Evolutionary conservation across 2,797 vertebrate genomes (phyloP).

Genomic region (Adelosebastes latens): DNA sequence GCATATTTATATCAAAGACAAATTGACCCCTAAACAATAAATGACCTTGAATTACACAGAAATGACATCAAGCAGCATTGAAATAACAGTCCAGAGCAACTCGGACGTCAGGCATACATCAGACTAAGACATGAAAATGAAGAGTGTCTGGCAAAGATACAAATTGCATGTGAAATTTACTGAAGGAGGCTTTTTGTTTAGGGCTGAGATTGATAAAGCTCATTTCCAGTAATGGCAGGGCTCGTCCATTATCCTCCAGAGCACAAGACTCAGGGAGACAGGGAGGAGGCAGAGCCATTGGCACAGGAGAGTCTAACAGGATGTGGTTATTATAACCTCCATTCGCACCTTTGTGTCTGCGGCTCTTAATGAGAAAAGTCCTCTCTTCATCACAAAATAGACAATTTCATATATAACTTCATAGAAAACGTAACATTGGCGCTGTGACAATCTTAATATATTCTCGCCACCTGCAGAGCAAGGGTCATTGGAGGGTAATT

Average conservation of each 20-base stretch:
- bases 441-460: constrained; percentile 50
- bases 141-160: constrained; percentile 27
- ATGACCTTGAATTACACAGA: constrained; percentile 33
- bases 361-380: constrained; percentile 30
- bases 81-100: constrained; percentile 2
- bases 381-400: constrained; percentile 25
- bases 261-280: constrained; percentile 11
- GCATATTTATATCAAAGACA: constrained; percentile 38
- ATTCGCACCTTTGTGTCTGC: constrained; percentile 47
- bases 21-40: constrained; percentile 34
- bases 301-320: constrained; percentile 20
- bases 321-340: constrained; percentile 36
- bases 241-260: constrained; percentile 58
- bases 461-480: constrained; percentile 36
- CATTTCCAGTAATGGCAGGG: constrained; percentile 48
- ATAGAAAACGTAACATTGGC: constrained; percentile 30
- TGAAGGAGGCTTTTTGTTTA: constrained; percentile 37
- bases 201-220: constrained; percentile 56
- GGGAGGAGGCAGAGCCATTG: constrained; percentile 25
- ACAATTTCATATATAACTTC: constrained; percentile 28
- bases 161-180: constrained; percentile 40
- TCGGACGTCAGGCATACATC: constrained; percentile 41
- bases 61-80: constrained; percentile 3
- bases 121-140: constrained; percentile 48
- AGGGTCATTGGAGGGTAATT: constrained; percentile 61